These are phyloP conservation scores for Umimayanthus kanabou DNA, from an alignment of 92 coral and sea anemone genomes.

Conservation along the genomic window DNA sequence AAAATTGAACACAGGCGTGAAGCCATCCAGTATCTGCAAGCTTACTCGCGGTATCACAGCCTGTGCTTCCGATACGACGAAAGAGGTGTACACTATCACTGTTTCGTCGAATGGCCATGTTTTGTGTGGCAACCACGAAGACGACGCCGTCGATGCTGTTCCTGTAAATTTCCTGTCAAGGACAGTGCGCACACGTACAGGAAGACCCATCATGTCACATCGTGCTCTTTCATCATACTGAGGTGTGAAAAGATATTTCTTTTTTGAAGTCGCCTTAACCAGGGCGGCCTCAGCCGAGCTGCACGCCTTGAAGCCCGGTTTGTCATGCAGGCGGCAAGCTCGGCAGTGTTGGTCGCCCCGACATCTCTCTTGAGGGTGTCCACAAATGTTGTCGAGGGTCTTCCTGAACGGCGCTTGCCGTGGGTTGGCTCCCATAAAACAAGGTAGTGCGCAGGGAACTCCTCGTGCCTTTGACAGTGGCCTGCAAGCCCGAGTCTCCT, in stretches of 20 bases:
- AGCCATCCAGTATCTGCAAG: constrained; percentile 49
- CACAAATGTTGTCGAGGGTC: too few species aligned
- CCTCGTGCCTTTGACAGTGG: too few species aligned
- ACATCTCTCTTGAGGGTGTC: too few species aligned
- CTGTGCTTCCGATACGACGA: constrained; percentile 29
- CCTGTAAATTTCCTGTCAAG: constrained; percentile 22
- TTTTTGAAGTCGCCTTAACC: background rate
- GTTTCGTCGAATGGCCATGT: constrained; percentile 37
- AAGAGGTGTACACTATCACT: constrained; percentile 36
- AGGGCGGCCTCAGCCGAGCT: too few species aligned
- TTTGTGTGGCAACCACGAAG: constrained; percentile 30
- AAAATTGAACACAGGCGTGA: constrained; percentile 31
- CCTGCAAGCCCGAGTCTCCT: too few species aligned
- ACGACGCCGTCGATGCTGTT: constrained; percentile 25
- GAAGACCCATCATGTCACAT: constrained; percentile 45
- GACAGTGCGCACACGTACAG: constrained; percentile 40
- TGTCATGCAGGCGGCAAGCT: too few species aligned
- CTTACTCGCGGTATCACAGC: constrained; percentile 30
- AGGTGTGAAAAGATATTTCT: constrained; percentile 36
- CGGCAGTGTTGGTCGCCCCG: too few species aligned
- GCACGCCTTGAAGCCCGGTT: too few species aligned
- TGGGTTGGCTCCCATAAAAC: too few species aligned
- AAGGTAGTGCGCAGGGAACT: too few species aligned
- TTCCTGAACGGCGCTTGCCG: too few species aligned
- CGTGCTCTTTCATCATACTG: constrained; percentile 46